Evolutionary conservation across 2,113 vertebrate genomes (phyloP), one percentile per base, ranked within the genome.

Genomic region (Corythaeola cristata): DNA sequence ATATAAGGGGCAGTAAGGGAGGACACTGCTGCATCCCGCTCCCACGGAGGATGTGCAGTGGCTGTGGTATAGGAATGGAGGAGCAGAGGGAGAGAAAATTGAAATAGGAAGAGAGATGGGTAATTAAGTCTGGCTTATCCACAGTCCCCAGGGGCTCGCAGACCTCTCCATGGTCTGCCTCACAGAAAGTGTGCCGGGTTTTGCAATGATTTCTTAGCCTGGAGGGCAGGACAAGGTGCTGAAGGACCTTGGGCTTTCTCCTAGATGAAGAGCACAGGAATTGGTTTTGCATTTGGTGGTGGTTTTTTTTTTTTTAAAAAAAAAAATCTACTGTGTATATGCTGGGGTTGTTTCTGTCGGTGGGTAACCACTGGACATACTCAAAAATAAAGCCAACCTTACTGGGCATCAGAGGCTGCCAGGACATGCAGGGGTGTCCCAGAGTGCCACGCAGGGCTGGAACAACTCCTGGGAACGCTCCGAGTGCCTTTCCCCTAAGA

Each of bases 21-120:
- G 52, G 47, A 2, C 55, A 17, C 2, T 0, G 0, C 17, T 2
- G 1, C 78, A 21, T 28, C 66, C 68, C 1, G 0, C 28, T 30
- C 23, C 52, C 14, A 4, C 5, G 1, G 50, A 37, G 33, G 33
- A 19, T 8, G 30, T 68, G 89, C 87, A 24, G 87, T 12, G 91
- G 10, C 87, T 47, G 77, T 26, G 68, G 21, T 69, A 64, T 28
- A 7, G 82, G 39, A 68, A 55, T 22, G n/a, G 35, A 37, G 52
- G 8, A 9, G 20, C 35, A 35, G 88, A 53, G 50, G 50, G 63
- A 80, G 18, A 55, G 50, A 50, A 79, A 88, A 93, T 44, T 41
- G 32, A 64, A 64, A 5, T 39, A 35, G 22, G 62, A 72, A 58
- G 72, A 41, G 3, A 21, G 35, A 53, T 7, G 22, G 24, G 44